A percentile compares a stretch with the other conserved stretches of the same genome.
These are phyloP conservation scores for Acleris holmiana DNA, from an alignment of 2,888 invertebrate genomes.

Conservation along the genomic window DNA sequence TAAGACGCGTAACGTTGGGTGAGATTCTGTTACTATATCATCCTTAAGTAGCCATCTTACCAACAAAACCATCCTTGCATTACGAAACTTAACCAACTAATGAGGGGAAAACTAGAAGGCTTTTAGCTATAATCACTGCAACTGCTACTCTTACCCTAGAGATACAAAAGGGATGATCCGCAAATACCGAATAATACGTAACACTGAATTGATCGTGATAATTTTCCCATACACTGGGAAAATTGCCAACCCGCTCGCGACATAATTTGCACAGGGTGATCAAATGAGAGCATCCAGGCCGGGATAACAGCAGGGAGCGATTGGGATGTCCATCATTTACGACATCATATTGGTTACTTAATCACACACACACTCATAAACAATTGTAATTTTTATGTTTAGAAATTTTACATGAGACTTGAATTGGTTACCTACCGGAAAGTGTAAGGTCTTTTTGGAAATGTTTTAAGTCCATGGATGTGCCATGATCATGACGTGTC, in stretches of 20 bases:
- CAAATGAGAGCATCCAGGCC: slow-evolving; percentile 5
- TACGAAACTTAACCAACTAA: not conserved
- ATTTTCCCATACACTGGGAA: slow-evolving; percentile 2
- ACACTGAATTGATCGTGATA: not conserved
- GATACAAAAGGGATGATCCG: slow-evolving; percentile 4
- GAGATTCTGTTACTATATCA: too few relatives aligned
- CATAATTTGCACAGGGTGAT: slow-evolving; percentile 10
- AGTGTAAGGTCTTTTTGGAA: too few relatives aligned
- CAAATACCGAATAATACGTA: slow-evolving; percentile 3
- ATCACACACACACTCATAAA: not conserved
- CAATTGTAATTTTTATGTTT: too few relatives aligned
- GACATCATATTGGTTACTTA: not conserved
- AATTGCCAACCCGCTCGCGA: slow-evolving; percentile 15
- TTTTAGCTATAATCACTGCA: slow-evolving; percentile 1
- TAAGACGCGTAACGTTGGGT: too few relatives aligned
- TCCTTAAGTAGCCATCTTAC: not conserved
- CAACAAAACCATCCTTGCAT: slow-evolving; percentile 1
- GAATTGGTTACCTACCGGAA: too few relatives aligned
- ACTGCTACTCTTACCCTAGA: not conserved
- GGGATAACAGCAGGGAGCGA: not conserved
- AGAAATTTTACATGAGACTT: too few relatives aligned
- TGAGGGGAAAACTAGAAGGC: not conserved
- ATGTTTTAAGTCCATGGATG: too few relatives aligned
- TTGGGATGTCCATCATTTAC: not conserved
- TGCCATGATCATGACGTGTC: too few relatives aligned